These are phyloP conservation scores for Etheostoma cragini DNA, from an alignment of 2,113 vertebrate species.

Conservation along the genomic window DNA sequence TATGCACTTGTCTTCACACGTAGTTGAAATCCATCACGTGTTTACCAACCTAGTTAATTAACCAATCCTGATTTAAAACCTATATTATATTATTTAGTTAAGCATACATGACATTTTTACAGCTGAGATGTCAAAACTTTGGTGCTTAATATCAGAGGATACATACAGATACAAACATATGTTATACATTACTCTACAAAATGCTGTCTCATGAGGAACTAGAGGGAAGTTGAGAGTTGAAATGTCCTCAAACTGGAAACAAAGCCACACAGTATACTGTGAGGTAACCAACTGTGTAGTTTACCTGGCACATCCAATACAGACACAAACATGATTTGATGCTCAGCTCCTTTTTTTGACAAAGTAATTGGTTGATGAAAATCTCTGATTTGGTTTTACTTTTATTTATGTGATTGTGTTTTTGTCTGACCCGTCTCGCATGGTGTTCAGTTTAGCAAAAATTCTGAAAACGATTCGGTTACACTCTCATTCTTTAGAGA, in stretches of 20 bases:
- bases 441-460: background rate
- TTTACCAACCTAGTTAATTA: background rate
- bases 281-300: background rate
- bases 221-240: background rate
- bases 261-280: background rate
- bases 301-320: background rate
- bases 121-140: background rate
- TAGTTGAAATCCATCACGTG: background rate
- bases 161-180: background rate
- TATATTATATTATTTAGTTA: background rate
- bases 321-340: background rate
- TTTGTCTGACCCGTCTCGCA: background rate
- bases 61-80: no score
- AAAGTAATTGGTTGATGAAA: background rate
- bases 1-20: background rate
- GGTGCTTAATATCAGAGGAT: background rate
- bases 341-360: background rate
- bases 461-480: background rate
- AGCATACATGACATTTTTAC: no score
- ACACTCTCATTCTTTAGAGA: background rate
- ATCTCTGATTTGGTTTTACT: background rate
- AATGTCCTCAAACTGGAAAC: background rate
- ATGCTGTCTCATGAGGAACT: background rate
- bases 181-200: background rate
- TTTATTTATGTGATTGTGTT: background rate